Evolutionary conservation across 2,888 invertebrate species (phyloP).

Genomic region (Nomada ruficornis): DNA sequence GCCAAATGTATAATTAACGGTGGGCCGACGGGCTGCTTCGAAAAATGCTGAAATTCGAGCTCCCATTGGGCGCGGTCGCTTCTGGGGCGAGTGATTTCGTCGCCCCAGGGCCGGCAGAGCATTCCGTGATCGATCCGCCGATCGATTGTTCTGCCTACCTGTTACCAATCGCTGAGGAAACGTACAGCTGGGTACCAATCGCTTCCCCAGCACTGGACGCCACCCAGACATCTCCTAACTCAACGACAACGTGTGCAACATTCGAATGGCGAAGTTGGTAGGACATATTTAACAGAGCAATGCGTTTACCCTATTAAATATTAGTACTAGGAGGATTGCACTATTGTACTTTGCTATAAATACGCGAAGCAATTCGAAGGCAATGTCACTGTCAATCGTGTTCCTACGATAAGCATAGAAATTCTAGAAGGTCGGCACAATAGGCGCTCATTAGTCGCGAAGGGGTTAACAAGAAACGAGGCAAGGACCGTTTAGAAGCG

Average conservation of each 20-base stretch:
- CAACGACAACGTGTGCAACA: too few species aligned
- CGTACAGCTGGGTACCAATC: background rate
- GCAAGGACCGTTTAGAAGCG: slow-evolving; percentile 33
- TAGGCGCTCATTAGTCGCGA: slow-evolving; percentile 13
- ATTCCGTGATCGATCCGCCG: slow-evolving; percentile 53
- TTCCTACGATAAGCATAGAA: too few species aligned
- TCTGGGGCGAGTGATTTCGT: slow-evolving; percentile 65
- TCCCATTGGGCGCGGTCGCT: slow-evolving; percentile 72
- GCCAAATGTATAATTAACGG: slow-evolving; percentile 67
- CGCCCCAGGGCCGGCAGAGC: slow-evolving; percentile 53
- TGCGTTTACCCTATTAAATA: background rate
- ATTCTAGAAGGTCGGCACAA: background rate
- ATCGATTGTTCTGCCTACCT: slow-evolving; percentile 53
- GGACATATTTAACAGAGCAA: too few species aligned
- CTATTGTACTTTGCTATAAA: too few species aligned
- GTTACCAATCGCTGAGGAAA: slow-evolving; percentile 17
- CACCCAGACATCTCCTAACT: background rate
- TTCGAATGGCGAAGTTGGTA: too few species aligned
- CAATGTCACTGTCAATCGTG: too few species aligned
- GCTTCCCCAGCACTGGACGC: background rate
- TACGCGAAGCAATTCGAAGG: too few species aligned
- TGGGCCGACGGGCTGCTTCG: slow-evolving; percentile 54
- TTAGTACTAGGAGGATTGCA: background rate
- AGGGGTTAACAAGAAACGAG: slow-evolving; percentile 27
- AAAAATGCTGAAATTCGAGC: slow-evolving; percentile 72